phyloP scores from a whole-genome alignment of 2,797 vertebrate species.

The Fratercula arctica region DNA sequence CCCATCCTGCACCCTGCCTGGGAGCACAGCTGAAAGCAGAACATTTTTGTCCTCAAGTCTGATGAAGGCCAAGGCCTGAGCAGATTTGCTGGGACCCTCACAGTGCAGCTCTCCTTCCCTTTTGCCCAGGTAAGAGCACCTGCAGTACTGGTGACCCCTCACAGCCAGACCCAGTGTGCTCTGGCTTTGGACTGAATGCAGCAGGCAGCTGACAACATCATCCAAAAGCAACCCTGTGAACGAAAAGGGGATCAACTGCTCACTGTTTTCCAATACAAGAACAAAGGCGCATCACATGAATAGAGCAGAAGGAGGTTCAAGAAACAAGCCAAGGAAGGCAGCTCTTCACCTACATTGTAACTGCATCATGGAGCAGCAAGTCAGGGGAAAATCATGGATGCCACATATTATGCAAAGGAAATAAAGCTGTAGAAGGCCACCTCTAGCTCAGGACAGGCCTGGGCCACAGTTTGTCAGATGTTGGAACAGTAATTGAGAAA shows the following conservation, averaged over 20 bases:
- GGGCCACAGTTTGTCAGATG: background rate
- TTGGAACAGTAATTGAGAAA: background rate
- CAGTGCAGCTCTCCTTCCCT: background rate
- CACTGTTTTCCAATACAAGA: background rate
- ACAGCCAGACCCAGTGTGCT: background rate
- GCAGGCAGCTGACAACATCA: background rate
- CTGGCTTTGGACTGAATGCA: background rate
- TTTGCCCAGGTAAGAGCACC: background rate
- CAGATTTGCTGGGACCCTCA: background rate
- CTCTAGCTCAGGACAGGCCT: background rate
- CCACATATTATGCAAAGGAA: constrained; percentile 3
- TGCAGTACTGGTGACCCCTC: background rate
- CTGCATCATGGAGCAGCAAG: background rate
- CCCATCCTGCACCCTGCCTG: background rate
- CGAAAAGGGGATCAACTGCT: background rate
- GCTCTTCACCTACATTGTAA: background rate
- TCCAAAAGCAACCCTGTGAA: background rate
- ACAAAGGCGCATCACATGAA: background rate
- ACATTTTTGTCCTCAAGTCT: background rate
- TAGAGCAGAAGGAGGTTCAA: background rate
- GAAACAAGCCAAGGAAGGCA: background rate
- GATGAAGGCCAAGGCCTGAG: background rate
- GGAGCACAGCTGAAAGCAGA: background rate
- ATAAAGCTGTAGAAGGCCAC: background rate
- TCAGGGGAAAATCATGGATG: background rate